Base-by-base conservation (phyloP, 2,113 vertebrate species). In the Phrynocephalus versicolor region DNA sequence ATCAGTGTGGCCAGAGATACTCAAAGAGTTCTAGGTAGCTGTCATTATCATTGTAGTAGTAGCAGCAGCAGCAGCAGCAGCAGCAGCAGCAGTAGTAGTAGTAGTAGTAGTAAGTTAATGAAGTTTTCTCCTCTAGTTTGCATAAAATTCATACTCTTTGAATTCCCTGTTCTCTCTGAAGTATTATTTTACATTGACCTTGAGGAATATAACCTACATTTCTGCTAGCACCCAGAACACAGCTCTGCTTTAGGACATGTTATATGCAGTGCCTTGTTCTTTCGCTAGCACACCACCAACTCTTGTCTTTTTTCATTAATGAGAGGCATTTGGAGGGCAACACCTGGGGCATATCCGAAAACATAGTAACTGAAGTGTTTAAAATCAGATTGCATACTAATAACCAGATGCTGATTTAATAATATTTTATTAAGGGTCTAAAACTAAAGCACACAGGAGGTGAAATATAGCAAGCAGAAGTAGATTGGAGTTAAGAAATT, bases 401-500 rank as follows among this genome's bases (percentile, higher is more conserved):
- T 87, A 78, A 71, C 58, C 74, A 87, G 74, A 82, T 87, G 73
- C 77, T 87, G 73, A 81, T 88, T 85, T 82, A 82, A 78, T 85
- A 88, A 55, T 82, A 57, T 85, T 72, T 88, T 72, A 65, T 65
- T 82, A 72, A 85, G 35, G 41, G 73, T 58, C 15, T 51, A 85
- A 81, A 77, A 72, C 33, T 64, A 33, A 84, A 55, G 37, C 45
- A 57, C 25, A 78, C 1, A 10, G 33, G 60, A 51, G 79, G n/a
- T 35, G 57, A 27, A 35, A 30, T 0, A 0, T 89, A 78, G 25
- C 3, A 3, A 6, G 19, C 16, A 51, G 51, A 64, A 80, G 74
- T 0, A 2, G 88, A 84, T 81, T 18, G 45, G 67, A 18, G 1
- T 81, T 30, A 77, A 72, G 51, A 16, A 81, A 45, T 16, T 82